phyloP scores from a whole-genome alignment of 2,113 vertebrate species.

The Hystrix brachyura region DNA sequence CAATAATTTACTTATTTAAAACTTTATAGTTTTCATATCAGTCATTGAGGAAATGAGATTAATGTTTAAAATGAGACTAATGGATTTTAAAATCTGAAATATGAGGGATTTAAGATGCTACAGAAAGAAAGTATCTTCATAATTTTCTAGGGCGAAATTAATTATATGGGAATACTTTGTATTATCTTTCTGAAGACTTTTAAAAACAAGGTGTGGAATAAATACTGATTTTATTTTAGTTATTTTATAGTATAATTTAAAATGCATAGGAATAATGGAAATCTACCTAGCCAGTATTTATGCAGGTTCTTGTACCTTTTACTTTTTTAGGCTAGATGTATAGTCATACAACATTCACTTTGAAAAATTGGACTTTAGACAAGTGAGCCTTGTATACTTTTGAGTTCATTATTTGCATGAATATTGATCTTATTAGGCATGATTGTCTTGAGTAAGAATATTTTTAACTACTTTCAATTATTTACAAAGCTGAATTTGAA shows the following conservation, averaged over 20 bases:
- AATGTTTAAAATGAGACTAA: not conserved
- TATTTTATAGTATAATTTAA: constrained; percentile 44
- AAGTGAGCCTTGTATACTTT: not conserved
- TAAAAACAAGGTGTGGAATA: not conserved
- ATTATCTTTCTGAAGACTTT: constrained; percentile 55
- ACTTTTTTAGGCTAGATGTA: not conserved
- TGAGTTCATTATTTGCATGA: not conserved
- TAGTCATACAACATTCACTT: not conserved
- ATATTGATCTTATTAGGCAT: not conserved
- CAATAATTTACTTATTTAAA: constrained; percentile 57
- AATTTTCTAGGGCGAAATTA: constrained; percentile 9
- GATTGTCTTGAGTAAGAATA: not conserved
- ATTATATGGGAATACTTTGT: not conserved
- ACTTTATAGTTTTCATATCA: not conserved
- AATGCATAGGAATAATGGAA: constrained; percentile 8
- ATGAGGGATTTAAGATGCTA: constrained; percentile 5
- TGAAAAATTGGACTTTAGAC: not conserved
- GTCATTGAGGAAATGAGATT: constrained; percentile 30
- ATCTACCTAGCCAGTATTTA: not conserved
- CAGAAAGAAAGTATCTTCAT: not conserved
- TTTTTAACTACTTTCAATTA: constrained; percentile 53
- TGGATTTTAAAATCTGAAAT: constrained; percentile 48
- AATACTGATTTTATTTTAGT: constrained; percentile 49
- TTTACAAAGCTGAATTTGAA: constrained; percentile 52
- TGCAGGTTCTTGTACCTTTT: constrained; percentile 30